Evolutionary conservation across 2,797 vertebrate species (phyloP), one percentile per base, ranked within the genome.

Genomic region (Enoplosus armatus): DNA sequence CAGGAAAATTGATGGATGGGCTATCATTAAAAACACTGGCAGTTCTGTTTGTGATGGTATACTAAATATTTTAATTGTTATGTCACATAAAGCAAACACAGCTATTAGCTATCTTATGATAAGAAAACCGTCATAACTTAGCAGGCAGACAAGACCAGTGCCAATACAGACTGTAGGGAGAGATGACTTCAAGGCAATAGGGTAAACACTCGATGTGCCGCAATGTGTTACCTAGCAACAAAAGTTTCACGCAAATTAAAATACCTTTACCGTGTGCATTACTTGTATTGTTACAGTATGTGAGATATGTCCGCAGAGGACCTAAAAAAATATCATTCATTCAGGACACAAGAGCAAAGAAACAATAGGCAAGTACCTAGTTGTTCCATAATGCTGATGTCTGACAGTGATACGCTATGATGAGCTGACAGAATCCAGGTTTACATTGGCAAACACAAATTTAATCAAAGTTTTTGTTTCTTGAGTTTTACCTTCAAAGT

Each of bases 401-500:
- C 39, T 63, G 29, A 27, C 3, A 37, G 29, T 55, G 50, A 78
- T 33, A 55, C 27, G 0, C 5, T 12, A 15, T 9, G 27, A 63
- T 27, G 33, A 73, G 18, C 10, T 65, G 33, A 64, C 24, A 48
- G 26, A 69, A 31, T 58, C 24, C n/a, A 50, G 39, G 2, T 41
- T 54, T 22, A 73, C 9, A 50, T 8, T 20, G 8, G 6, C 53
- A 60, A 54, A 58, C n/a, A 47, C 5, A 26, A 53, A 29, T 24
- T 8, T 20, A 60, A 68, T 72, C 16, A 70, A 75, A 68, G 41
- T 22, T 22, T 64, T 8, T 63, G 39, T 54, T 75, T 73, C 6
- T 56, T 51, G 12, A 29, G 16, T 59, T 80, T 91, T 94, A 99
- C 98, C 98, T 96, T 99, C 98, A 87, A 98, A 97, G 82, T 96